These are phyloP conservation scores for Pentalonia nigronervosa DNA, from an alignment of 1,140 invertebrate genomes.

Conservation along the genomic window DNA sequence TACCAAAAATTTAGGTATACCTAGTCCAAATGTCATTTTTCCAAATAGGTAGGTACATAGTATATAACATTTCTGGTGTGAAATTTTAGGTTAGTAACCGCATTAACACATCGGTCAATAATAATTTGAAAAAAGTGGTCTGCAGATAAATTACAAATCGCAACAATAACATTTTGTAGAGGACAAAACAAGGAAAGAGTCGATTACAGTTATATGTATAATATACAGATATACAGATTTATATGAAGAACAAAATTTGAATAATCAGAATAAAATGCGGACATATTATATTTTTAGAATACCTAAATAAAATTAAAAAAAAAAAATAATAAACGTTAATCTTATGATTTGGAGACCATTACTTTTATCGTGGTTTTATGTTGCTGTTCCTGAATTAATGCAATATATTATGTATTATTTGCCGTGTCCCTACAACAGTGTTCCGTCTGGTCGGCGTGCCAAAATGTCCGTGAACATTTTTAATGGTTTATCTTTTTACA, in stretches of 20 bases:
- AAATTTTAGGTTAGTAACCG: background rate
- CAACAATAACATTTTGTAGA: background rate
- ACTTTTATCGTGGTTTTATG: background rate
- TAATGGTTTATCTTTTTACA: background rate
- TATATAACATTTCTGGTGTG: background rate
- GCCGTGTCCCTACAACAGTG: background rate
- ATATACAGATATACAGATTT: background rate
- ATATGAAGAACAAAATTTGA: background rate
- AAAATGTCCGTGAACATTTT: background rate
- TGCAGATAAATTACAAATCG: background rate
- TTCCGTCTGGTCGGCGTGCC: background rate
- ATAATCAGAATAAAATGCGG: background rate
- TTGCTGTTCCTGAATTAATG: background rate
- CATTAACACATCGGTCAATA: background rate
- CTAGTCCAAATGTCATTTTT: too few relatives aligned
- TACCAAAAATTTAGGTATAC: too few relatives aligned
- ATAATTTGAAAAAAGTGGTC: background rate
- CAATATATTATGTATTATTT: background rate
- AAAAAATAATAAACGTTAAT: background rate
- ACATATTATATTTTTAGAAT: background rate
- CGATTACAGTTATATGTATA: background rate
- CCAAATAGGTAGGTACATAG: too few relatives aligned
- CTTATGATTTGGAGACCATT: background rate
- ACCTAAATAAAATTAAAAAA: too few relatives aligned
- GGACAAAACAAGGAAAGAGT: background rate